A percentile compares a stretch with the other conserved stretches of the same genome.
Evolutionary conservation across 92 coral and sea anemone genomes (phyloP).

Genomic region (Porites divaricata): DNA sequence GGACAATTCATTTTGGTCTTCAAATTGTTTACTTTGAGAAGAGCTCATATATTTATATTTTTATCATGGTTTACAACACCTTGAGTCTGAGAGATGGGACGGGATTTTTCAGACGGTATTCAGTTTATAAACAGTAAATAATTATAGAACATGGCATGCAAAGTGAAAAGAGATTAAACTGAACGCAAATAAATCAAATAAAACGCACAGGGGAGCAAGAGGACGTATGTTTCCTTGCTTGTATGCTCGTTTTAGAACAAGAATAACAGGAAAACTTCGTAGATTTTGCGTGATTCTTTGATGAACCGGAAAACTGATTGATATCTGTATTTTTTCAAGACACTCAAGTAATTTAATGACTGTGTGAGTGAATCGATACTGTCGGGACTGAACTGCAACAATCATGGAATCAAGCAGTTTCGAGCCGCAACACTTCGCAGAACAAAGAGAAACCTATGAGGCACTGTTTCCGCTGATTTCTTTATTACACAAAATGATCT

Average conservation of each 20-base stretch:
- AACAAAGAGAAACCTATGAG: background rate
- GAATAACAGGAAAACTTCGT: background rate
- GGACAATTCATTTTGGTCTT: too few species aligned
- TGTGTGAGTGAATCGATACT: constrained; percentile 26
- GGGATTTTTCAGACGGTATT: too few species aligned
- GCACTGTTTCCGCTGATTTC: constrained; percentile 14
- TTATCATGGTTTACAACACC: too few species aligned
- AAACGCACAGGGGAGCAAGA: background rate
- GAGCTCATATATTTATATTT: too few species aligned
- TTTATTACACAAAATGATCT: too few species aligned
- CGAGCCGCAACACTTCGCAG: background rate
- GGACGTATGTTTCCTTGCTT: background rate
- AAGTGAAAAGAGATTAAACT: background rate
- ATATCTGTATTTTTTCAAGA: constrained; percentile 18
- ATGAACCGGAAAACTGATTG: constrained; percentile 24
- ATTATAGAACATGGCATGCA: too few species aligned
- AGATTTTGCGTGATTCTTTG: constrained; percentile 13
- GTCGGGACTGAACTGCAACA: constrained; percentile 6
- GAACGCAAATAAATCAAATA: background rate
- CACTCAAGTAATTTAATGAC: constrained; percentile 23
- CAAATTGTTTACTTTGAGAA: too few species aligned
- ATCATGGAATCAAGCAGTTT: background rate
- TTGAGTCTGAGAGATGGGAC: too few species aligned
- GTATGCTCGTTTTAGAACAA: background rate
- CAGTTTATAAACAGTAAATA: too few species aligned